Evolutionary conservation across 2,797 vertebrate genomes (phyloP).

Genomic region (Apogon talboti): DNA sequence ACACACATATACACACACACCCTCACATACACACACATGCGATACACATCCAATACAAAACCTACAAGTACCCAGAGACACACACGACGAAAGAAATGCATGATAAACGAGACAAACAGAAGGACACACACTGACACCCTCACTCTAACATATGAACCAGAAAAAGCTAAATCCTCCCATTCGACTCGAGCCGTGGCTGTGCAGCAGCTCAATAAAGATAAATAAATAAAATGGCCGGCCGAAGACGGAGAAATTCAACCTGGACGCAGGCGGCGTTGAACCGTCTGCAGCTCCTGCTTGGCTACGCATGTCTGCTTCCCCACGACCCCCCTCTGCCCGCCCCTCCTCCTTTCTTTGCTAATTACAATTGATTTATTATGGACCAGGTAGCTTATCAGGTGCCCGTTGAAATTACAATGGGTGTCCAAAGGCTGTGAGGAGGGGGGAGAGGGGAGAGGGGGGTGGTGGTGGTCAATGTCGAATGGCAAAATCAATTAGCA

Average conservation of each 20-base stretch:
- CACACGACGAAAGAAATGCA: constrained; percentile 8
- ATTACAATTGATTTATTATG: constrained; percentile 99
- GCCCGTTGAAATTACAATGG: constrained; percentile 94
- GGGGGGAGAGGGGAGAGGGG: constrained; percentile 49
- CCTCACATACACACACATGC: constrained; percentile 17
- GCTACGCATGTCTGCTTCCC: constrained; percentile 77
- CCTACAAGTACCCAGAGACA: not conserved
- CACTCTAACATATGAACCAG: constrained; percentile 7
- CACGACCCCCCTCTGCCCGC: constrained; percentile 59
- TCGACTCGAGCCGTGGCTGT: constrained; percentile 20
- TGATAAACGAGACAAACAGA: not conserved
- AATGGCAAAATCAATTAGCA: constrained; percentile 99
- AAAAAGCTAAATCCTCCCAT: constrained; percentile 31
- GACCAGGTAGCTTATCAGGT: constrained; percentile 99
- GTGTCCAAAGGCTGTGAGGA: constrained; percentile 83
- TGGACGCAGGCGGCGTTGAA: constrained; percentile 24
- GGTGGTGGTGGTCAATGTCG: constrained; percentile 88
- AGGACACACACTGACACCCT: constrained; percentile 15
- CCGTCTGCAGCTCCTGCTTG: constrained; percentile 55
- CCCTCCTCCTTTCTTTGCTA: constrained; percentile 88
- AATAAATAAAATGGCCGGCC: constrained; percentile 49
- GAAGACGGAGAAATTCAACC: constrained; percentile 55
- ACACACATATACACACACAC: constrained; percentile 15
- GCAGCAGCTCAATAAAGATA: constrained; percentile 58
- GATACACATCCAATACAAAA: not conserved